Evolutionary conservation across 2,797 vertebrate genomes (phyloP), one percentile per base, ranked within the genome.

Genomic region (Thripadectes ignobilis): DNA sequence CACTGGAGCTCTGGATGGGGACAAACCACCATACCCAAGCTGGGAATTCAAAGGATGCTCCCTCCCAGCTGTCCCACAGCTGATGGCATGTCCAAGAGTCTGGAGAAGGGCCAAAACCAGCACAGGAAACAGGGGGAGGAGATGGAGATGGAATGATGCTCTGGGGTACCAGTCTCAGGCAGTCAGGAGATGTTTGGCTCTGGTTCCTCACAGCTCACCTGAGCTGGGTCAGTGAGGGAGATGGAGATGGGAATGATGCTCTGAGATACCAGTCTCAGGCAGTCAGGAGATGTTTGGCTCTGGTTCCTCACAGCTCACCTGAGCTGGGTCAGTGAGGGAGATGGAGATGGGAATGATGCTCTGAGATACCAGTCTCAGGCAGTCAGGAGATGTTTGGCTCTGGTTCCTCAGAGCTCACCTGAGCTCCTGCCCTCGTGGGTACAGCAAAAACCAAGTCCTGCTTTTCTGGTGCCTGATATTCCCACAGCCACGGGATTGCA

Each of bases 371-470:
- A 51, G 22, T 14, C 6, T 46, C 38, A 36, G n/a, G 34, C 59
- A 49, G 27, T 9, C 55, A 52, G 67, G 78, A 67, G 78, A 69
- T 6, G 36, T 62, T 71, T 57, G 48, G 34, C 21, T 71, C 58
- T 36, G 63, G 69, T 30, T 59, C 57, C n/a, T 41, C 57, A 6
- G 41, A 49, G 52, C 67, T 74, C 57, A 52, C 76, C 29, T 11
- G 48, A 73, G 27, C 21, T 78, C 67, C 65, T 48, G 30, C 57
- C 80, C 59, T 63, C 49, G 41, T 24, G 48, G 29, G 27, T 52
- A 29, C 0, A 3, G 58, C 30, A 54, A 67, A 54, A 57, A 2
- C 1, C 29, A 30, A 27, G 22, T 2, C 7, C 41, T 12, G 30
- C 26, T 63, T 67, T 26, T 39, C 29, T 51, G 58, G 34, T 58